Evolutionary conservation across 2,113 vertebrate species (phyloP).

Genomic region (Axis porcinus): DNA sequence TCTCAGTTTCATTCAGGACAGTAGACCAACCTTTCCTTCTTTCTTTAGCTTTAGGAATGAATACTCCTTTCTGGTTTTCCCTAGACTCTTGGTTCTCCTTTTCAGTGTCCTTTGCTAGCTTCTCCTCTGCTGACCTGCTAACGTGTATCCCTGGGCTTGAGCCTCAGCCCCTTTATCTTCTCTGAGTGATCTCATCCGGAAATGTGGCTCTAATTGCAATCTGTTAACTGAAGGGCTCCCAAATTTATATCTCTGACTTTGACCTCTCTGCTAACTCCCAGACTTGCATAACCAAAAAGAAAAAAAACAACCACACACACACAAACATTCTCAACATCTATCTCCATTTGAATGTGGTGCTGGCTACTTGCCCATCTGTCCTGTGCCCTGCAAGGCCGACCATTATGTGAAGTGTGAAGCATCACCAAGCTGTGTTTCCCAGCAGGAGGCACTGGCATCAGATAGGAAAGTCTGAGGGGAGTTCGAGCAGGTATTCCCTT

Average conservation of each 20-base stretch:
- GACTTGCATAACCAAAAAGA: neutral
- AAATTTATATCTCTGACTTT: neutral
- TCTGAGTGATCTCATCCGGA: neutral
- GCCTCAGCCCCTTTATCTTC: neutral
- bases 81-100: neutral
- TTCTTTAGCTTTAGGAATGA: neutral
- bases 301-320: neutral
- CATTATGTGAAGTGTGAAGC: fast-evolving
- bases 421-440: neutral
- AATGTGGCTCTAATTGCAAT: neutral
- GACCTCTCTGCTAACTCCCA: neutral
- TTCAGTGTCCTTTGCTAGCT: neutral
- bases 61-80: neutral
- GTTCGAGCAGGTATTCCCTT: neutral
- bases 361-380: neutral
- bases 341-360: neutral
- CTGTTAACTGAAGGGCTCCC: neutral
- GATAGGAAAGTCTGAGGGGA: neutral
- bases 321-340: neutral
- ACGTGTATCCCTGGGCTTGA: too few species aligned
- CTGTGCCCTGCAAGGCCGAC: neutral
- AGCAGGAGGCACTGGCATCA: neutral
- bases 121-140: neutral
- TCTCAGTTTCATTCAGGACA: neutral
- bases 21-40: neutral